Evolutionary conservation across 2,888 invertebrate genomes (phyloP).

Genomic region (Amphipyra berbera): DNA sequence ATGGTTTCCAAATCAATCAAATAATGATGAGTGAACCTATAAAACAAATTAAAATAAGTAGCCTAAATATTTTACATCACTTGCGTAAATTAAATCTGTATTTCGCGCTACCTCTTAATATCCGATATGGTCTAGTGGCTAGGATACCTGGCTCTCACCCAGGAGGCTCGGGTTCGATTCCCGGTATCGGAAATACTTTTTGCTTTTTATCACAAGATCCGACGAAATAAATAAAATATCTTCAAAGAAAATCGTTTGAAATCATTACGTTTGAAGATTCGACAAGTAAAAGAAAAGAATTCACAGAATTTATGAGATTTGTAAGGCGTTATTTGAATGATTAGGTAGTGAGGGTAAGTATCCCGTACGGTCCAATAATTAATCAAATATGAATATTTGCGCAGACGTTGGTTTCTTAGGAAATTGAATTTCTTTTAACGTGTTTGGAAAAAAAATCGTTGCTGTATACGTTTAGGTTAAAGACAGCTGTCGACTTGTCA

Average conservation of each 20-base stretch:
- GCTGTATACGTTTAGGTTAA: conserved; percentile 19
- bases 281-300: background rate
- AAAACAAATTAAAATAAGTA: no score
- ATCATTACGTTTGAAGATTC: background rate
- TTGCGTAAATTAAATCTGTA: background rate
- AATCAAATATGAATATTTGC: background rate
- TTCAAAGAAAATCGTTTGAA: conserved; percentile 1
- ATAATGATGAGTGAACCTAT: no score
- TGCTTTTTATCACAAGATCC: conserved; percentile 3
- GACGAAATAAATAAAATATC: background rate
- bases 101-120: background rate
- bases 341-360: background rate
- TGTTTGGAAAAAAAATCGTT: conserved; percentile 19
- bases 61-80: no score
- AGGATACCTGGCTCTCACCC: conserved; percentile 91
- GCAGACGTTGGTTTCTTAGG: background rate
- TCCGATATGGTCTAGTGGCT: conserved; percentile 91
- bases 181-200: conserved; percentile 89
- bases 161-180: conserved; percentile 91
- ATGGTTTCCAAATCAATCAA: no score
- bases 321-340: background rate
- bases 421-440: conserved; percentile 4
- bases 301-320: background rate
- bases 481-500: conserved; percentile 52
- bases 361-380: conserved; percentile 5